Conservation (phyloP, 2,888 invertebrate genomes). For the Ectemnius lituratus region DNA sequence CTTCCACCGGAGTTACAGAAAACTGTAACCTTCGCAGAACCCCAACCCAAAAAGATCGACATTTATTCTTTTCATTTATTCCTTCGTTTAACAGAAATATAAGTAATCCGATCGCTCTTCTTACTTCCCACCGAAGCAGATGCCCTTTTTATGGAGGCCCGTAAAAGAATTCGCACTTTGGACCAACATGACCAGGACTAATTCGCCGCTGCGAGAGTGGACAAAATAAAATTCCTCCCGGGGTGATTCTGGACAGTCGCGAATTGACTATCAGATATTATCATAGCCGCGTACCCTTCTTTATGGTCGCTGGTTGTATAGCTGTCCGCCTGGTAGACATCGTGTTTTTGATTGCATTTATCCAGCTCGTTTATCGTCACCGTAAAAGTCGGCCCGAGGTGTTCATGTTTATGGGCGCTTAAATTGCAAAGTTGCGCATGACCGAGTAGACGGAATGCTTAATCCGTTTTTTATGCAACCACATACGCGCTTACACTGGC, state of each 20-base stretch:
- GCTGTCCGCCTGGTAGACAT: background rate
- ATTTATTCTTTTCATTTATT: too few relatives aligned
- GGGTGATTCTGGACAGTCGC: background rate
- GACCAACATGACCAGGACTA: background rate
- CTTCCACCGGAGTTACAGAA: too few relatives aligned
- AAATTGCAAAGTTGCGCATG: constrained; percentile 44
- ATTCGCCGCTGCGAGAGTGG: constrained; percentile 6
- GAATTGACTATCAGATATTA: constrained; percentile 15
- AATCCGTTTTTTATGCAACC: constrained; percentile 8
- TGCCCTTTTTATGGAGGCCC: too few relatives aligned
- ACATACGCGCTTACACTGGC: background rate
- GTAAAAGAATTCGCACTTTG: too few relatives aligned
- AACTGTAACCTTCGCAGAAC: too few relatives aligned
- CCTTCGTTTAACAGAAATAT: too few relatives aligned
- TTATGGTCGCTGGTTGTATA: constrained; percentile 14
- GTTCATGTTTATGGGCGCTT: constrained; percentile 36
- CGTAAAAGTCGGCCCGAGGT: constrained; percentile 25
- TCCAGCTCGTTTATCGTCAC: constrained; percentile 31
- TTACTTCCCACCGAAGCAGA: too few relatives aligned
- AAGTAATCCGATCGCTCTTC: too few relatives aligned
- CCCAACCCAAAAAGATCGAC: too few relatives aligned
- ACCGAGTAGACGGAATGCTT: background rate
- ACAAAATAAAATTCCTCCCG: constrained; percentile 4
- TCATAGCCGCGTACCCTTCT: constrained; percentile 1
- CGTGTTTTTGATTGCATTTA: constrained; percentile 39